A percentile compares a stretch with the other conserved stretches of the same genome.
These are phyloP conservation scores for Cinclus mexicanus DNA, from an alignment of 2,113 vertebrate species.

Conservation along the genomic window DNA sequence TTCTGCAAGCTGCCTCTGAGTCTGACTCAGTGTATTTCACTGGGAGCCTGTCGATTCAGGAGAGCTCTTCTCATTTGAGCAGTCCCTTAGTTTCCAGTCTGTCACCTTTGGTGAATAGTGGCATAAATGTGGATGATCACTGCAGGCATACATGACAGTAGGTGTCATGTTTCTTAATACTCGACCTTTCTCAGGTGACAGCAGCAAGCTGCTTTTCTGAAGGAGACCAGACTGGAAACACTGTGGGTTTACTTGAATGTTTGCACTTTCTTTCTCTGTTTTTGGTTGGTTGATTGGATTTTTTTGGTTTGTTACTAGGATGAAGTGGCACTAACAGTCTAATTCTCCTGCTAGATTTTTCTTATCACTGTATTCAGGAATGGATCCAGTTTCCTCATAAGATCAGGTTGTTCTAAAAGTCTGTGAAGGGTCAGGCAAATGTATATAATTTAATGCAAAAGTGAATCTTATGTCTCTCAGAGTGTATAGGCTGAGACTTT, in stretches of 20 bases:
- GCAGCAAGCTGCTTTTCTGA: background rate
- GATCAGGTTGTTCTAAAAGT: background rate
- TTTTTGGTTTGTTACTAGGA: background rate
- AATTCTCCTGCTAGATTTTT: background rate
- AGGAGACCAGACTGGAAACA: background rate
- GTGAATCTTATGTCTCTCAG: background rate
- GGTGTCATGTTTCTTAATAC: background rate
- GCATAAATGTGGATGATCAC: background rate
- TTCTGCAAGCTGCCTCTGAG: background rate
- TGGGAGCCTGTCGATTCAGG: background rate
- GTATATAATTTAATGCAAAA: background rate
- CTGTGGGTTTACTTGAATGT: background rate
- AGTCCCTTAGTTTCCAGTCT: background rate
- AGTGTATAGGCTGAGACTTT: background rate
- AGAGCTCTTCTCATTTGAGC: background rate
- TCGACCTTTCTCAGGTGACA: background rate
- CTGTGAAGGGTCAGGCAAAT: background rate
- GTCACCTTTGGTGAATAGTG: background rate
- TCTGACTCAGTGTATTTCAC: background rate
- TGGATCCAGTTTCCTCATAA: background rate
- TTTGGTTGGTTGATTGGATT: background rate
- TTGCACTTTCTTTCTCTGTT: background rate
- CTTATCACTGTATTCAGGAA: background rate
- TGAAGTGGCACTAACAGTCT: background rate
- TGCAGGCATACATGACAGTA: background rate